Base-by-base conservation (phyloP, 2,797 vertebrate species). In the Peromyscus attwateri region DNA sequence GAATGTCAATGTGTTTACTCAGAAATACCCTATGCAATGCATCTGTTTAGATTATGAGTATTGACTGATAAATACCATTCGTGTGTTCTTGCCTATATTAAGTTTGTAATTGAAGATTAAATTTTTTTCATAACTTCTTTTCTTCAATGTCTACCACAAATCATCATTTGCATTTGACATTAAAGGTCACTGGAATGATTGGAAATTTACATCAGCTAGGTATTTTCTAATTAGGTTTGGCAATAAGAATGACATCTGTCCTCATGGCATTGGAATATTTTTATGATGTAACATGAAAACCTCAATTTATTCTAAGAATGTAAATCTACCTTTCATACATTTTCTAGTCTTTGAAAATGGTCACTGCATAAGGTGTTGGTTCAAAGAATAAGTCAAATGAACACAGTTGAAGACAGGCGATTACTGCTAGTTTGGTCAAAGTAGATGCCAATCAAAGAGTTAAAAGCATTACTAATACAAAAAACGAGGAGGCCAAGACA, bases 311-410 rank as follows among this genome's bases (percentile, higher is more conserved):
- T 49, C 82, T 66, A 85, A 85, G 31, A 94, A 87, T 91, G 17
- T n/a, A 87, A 94, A 57, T 46, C 14, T 94, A 3, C 93, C 3
- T 84, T 81, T 1, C 31, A 75, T 13, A 10, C 62, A 23, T 27
- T 76, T 40, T 71, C 21, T 81, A 46, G 40, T 91, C 43, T 29
- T 88, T 79, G 27, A 60, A 84, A 14, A 66, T 46, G 62, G 73
- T 60, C 40, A 87, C 4, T 68, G 13, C 70, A 79, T 91, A 90
- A 85, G 70, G 4, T 80, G 29, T n/a, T 29, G 8, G 6, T 81
- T 68, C 46, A 70, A 55, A 73, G 92, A 81, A 91, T 43, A 73
- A 85, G 90, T 66, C 31, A 94, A 55, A 87, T 80, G 17, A 92
- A 73, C 3, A 49, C n/a, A 66, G 6, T 52, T 64, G 2, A 14